These are phyloP conservation scores for Austrolebias charrua DNA, from an alignment of 2,797 vertebrate genomes.

Conservation along the genomic window DNA sequence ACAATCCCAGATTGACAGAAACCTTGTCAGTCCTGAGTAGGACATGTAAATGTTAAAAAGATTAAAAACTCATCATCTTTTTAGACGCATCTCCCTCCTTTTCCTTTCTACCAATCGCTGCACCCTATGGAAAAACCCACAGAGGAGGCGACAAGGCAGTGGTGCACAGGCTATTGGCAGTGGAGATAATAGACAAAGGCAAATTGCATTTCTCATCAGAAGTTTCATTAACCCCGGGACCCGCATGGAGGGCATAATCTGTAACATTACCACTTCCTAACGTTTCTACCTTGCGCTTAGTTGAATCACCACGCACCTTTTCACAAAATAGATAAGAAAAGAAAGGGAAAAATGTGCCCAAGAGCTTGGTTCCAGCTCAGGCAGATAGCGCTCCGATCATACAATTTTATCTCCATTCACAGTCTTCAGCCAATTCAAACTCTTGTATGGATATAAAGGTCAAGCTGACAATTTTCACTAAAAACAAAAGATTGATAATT, in stretches of 20 bases:
- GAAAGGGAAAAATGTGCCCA: slow-evolving; percentile 20
- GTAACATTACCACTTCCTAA: slow-evolving; percentile 83
- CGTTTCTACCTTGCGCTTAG: slow-evolving; percentile 62
- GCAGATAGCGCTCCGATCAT: slow-evolving; percentile 31
- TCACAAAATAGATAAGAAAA: slow-evolving; percentile 51
- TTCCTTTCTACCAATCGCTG: slow-evolving; percentile 59
- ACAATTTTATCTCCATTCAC: slow-evolving; percentile 37
- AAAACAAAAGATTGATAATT: slow-evolving; percentile 29
- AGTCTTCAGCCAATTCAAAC: slow-evolving; percentile 38
- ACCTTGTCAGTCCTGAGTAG: slow-evolving; percentile 72
- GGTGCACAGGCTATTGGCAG: slow-evolving; percentile 70
- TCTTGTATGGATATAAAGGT: slow-evolving; percentile 19
- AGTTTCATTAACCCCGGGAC: slow-evolving; percentile 85
- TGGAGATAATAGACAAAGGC: slow-evolving; percentile 81
- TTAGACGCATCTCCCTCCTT: slow-evolving; percentile 57
- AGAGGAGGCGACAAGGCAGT: slow-evolving; percentile 52
- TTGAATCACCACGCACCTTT: slow-evolving; percentile 66
- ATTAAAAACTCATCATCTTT: slow-evolving; percentile 85
- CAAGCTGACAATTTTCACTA: slow-evolving; percentile 29
- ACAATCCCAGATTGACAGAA: slow-evolving; percentile 72
- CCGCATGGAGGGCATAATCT: slow-evolving; percentile 80
- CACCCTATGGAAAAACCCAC: slow-evolving; percentile 66
- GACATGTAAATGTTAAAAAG: slow-evolving; percentile 84
- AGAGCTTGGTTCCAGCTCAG: slow-evolving; percentile 31
- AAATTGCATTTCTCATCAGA: slow-evolving; percentile 85